Conservation (phyloP, 1,140 invertebrate genomes). For the Tetramorium parvispinum region DNA sequence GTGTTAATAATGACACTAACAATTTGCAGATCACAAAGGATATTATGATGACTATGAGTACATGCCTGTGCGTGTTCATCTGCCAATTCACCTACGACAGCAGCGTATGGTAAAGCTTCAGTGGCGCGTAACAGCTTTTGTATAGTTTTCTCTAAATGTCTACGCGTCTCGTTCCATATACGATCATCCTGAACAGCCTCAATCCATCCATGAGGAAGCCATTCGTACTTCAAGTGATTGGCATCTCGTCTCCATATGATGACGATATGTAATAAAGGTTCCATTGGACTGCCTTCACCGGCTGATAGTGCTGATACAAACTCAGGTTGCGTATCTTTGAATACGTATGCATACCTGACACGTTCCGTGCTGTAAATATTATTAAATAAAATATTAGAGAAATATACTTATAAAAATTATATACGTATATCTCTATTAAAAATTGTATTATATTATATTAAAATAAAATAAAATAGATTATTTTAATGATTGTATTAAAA, state of each 20-base stretch:
- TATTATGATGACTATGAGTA: not conserved
- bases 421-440: not conserved
- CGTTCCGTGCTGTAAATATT: constrained; percentile 87
- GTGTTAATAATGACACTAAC: not conserved
- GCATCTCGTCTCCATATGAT: constrained; percentile 96
- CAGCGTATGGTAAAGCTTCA: constrained; percentile 91
- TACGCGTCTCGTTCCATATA: constrained; percentile 90
- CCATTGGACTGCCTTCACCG: constrained; percentile 87
- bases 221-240: constrained; percentile 95
- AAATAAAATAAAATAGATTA: not conserved
- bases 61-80: constrained; percentile 86
- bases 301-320: constrained; percentile 92
- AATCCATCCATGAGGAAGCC: constrained; percentile 86
- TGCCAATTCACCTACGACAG: constrained; percentile 85
- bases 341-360: constrained; percentile 95
- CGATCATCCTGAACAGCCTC: constrained; percentile 84
- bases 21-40: constrained; percentile 8
- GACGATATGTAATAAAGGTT: constrained; percentile 91
- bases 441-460: not conserved
- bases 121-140: constrained; percentile 90
- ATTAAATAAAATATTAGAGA: constrained; percentile 5
- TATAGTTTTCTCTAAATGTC: constrained; percentile 90
- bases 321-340: constrained; percentile 92
- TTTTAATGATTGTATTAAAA: constrained; percentile 7
- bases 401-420: not conserved